Conservation (phyloP, 2,797 vertebrate genomes). For the Notolepis coatsorum region DNA sequence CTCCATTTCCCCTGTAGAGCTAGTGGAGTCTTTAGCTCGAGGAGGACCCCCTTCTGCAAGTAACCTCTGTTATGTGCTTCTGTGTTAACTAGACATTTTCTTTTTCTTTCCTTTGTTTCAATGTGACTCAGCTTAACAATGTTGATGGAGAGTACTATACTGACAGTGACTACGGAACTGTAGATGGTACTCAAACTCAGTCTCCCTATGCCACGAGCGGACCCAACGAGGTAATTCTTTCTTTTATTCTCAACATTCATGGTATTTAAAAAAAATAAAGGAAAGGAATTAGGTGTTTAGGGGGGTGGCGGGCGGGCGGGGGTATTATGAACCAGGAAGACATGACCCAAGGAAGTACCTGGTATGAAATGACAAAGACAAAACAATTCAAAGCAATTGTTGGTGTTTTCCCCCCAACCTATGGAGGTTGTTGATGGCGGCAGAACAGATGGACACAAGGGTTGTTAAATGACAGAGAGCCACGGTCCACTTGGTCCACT, state of each 20-base stretch:
- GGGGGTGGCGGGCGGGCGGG: too few species aligned
- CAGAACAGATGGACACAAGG: constrained; percentile 43
- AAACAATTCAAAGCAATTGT: constrained; percentile 52
- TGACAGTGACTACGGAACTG: constrained; percentile 88
- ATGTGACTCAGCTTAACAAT: constrained; percentile 88
- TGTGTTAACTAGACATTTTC: constrained; percentile 74
- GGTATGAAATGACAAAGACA: constrained; percentile 74
- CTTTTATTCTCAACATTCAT: constrained; percentile 40
- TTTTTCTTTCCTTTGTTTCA: constrained; percentile 82
- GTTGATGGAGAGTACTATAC: constrained; percentile 93
- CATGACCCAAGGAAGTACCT: constrained; percentile 58
- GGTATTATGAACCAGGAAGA: constrained; percentile 58
- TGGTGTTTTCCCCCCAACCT: constrained; percentile 57
- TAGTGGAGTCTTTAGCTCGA: constrained; percentile 73
- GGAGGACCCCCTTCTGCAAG: constrained; percentile 53
- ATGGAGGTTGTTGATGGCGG: constrained; percentile 14
- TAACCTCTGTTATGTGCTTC: constrained; percentile 72
- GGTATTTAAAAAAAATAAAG: constrained; percentile 37
- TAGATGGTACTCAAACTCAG: constrained; percentile 87
- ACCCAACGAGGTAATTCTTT: constrained; percentile 89
- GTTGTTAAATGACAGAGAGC: constrained; percentile 20
- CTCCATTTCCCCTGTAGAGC: constrained; percentile 73
- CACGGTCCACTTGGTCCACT: constrained; percentile 22
- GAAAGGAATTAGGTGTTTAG: constrained; percentile 32
- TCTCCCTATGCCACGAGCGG: constrained; percentile 83